Base-by-base conservation (phyloP, 2,888 invertebrate genomes). In the Candidula unifasciata region DNA sequence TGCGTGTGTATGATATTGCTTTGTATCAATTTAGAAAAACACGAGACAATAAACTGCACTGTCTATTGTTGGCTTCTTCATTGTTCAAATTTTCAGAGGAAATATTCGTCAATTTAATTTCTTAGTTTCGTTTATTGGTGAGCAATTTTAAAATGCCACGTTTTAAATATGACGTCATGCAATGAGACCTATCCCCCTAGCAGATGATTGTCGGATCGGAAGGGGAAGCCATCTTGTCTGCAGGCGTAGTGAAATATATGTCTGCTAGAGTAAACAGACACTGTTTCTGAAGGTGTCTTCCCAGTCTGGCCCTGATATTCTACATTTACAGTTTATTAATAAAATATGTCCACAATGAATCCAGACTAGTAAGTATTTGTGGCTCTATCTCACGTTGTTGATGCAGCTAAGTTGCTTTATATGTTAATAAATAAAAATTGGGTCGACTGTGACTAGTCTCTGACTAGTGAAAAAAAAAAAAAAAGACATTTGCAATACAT, bases 91-190 rank as follows among this genome's bases (percentile, higher is more conserved):
- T n/a, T n/a, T n/a, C n/a, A n/a, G n/a, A n/a, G n/a, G n/a, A n/a
- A n/a, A n/a, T n/a, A 5, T 18, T 10, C 6, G 10, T 37, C 13
- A 37, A 24, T 10, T 73, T 73, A 6, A 37, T 13, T 21, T 16
- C 35, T 33, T 8, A 52, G 57, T 79, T 83, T 71, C 78, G 79
- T 71, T 80, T 18, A 69, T 37, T 44, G 44, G 44, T 44, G 6
- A 13, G 44, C 44, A 44, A 44, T 44, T 44, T 44, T 44, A 73
- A 44, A 30, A 27, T 81, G 85, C 85, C 85, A 85, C 85, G 85
- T 85, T 85, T 85, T 85, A 81, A 80, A 68, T n/a, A 85, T 85
- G 85, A 85, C 81, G 85, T 85, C 85, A 85, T 78, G 44, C 81
- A 76, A 77, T 81, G 54, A 30, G 3, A 27, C 35, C 21, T 27